Conservation (phyloP, 2,888 invertebrate species). For the Zhuqinia jingwanae region DNA sequence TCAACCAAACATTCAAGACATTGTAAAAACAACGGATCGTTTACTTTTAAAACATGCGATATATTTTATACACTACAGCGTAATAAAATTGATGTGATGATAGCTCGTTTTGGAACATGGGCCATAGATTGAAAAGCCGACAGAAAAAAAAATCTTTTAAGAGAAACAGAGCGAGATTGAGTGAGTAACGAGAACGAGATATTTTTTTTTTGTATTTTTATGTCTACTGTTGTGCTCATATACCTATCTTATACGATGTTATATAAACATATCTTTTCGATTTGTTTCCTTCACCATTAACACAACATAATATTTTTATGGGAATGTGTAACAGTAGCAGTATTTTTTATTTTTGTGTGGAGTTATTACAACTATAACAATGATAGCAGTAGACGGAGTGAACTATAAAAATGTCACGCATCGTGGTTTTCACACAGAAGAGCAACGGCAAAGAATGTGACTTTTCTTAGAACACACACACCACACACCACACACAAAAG, state of each 20-base stretch:
- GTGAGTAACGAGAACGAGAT: constrained; percentile 49
- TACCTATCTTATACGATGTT: not conserved
- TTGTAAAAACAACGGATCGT: constrained; percentile 21
- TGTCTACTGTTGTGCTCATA: not conserved
- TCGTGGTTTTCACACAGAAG: constrained; percentile 59
- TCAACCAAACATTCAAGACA: not conserved
- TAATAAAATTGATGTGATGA: constrained; percentile 53
- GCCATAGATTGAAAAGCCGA: constrained; percentile 38
- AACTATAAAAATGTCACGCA: constrained; percentile 68
- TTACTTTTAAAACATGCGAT: constrained; percentile 20
- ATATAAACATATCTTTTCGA: constrained; percentile 25
- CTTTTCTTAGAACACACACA: constrained; percentile 40
- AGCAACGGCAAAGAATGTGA: constrained; percentile 56
- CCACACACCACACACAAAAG: no score
- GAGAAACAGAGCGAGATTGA: constrained; percentile 8
- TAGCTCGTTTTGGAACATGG: constrained; percentile 47
- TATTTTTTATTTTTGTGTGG: constrained; percentile 13
- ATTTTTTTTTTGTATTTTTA: not conserved
- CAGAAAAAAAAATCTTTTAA: constrained; percentile 23
- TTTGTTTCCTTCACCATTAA: constrained; percentile 2
- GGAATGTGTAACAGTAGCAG: not conserved
- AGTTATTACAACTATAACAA: constrained; percentile 32
- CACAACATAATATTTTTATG: constrained; percentile 5
- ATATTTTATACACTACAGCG: constrained; percentile 18
- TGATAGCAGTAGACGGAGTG: constrained; percentile 32